Base-by-base conservation (phyloP, 2,113 vertebrate genomes). In the Engraulis encrasicolus region DNA sequence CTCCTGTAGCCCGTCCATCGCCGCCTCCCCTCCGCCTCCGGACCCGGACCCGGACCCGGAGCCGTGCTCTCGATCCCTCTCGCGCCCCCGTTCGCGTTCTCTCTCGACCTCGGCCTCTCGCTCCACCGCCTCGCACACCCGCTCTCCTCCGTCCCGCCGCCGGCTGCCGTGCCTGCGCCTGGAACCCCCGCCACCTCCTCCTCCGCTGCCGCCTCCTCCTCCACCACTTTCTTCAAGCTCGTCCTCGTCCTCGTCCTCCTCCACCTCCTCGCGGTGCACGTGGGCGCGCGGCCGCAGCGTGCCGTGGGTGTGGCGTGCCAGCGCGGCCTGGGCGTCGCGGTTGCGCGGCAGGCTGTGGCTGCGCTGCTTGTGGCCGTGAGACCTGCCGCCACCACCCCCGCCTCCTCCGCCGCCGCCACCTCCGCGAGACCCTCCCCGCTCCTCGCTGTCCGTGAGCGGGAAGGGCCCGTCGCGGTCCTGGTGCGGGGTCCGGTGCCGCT, bases 281-380 rank as follows among this genome's bases (percentile, higher is more conserved):
- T 83, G 84, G 31, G 86, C 81, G 7, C 88, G 83, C 11, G 88
- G 88, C 52, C 88, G 61, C 31, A 89, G 88, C 12, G 88, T 87
- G 78, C 82, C 78, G 3, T 87, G 86, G 4, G 84, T 85, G 81
- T 80, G 66, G 27, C 45, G 45, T 1, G 78, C 38, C 15, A 18
- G 31, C 17, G 34, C 49, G n/a, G 48, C 48, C 78, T 23, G 90
- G 20, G 87, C 84, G 19, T 97, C 97, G 45, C 96, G 95, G 90
- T 97, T 97, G 37, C 95, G 90, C 45, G 97, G 96, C 17, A 98
- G 94, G 86, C 96, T 99, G 90, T 97, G 96, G 89, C 97, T 98
- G 18, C 94, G 95, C 84, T 97, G 97, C 87, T 95, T 96, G 88
- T 95, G 95, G 15, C 95, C 93, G 82, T 95, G 94, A 61, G 92